Evolutionary conservation across 2,113 vertebrate species (phyloP), one percentile per base, ranked within the genome.

Genomic region (Catharus bicknelli): DNA sequence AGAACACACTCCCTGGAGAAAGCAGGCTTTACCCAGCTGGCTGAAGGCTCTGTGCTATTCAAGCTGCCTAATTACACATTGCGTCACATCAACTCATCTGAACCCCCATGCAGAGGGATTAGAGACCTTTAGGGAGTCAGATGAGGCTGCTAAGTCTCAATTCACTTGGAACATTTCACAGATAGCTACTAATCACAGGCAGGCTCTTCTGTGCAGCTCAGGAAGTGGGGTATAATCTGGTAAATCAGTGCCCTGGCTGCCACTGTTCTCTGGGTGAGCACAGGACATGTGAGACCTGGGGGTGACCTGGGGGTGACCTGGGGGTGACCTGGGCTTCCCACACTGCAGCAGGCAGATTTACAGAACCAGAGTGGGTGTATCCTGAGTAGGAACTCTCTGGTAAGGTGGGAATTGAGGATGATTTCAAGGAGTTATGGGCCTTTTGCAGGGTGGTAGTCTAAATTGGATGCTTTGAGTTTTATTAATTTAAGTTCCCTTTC

Each of bases 141-240:
- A 93, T 85, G 87, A 91, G 74, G 85, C 80, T 6, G 17, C 90
- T 89, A 76, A 96, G 10, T 76, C 95, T 94, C 72, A 48, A 75
- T 85, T 94, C 91, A 29, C 91, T 91, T 42, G 32, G 70, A 83
- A 75, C 55, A 68, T 78, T 93, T 95, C 94, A 91, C 85, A 77
- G 92, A 96, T 29, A 95, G 61, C 73, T 77, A 32, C 95, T 95
- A 85, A 96, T 87, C 94, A 78, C 63, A 47, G 63, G 79, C 91
- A 48, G 53, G 92, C 81, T 69, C 42, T 62, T 95, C 75, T 54
- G 59, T 80, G 61, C 2, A 2, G 84, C 85, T 85, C 42, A 79
- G 3, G n/a, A 77, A 89, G 72, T 11, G 16, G 72, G 83, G 40
- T 87, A 55, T 94, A 62, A 90, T 75, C 92, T 48, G 58, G 47